phyloP scores from a whole-genome alignment of 2,797 vertebrate species.

The Chromobotia macracanthus region DNA sequence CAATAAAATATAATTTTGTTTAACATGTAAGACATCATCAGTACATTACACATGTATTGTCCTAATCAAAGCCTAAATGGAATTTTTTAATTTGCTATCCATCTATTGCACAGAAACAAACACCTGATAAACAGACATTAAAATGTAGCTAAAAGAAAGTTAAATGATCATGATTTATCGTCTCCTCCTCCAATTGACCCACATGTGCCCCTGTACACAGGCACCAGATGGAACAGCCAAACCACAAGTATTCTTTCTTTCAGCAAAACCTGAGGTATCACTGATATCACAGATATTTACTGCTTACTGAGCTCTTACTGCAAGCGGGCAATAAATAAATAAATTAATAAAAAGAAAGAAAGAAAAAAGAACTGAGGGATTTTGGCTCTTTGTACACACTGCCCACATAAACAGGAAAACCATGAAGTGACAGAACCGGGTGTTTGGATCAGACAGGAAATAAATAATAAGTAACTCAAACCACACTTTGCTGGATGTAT shows the following conservation, averaged over 20 bases:
- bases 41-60: background rate
- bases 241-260: constrained; percentile 63
- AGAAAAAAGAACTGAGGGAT: background rate
- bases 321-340: too few relatives aligned
- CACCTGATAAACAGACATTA: background rate
- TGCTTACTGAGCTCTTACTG: too few relatives aligned
- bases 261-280: constrained; percentile 46
- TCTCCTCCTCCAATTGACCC: constrained; percentile 64
- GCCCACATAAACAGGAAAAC: constrained; percentile 74
- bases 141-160: background rate
- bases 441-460: constrained; percentile 28
- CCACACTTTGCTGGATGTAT: constrained; percentile 17
- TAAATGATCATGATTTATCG: constrained; percentile 7
- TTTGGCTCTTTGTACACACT: constrained; percentile 59
- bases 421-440: constrained; percentile 57
- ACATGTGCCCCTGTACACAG: constrained; percentile 68
- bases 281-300: background rate
- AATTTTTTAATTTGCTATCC: background rate
- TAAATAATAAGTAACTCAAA: constrained; percentile 58
- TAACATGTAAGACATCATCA: background rate
- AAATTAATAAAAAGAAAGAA: background rate
- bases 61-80: background rate
- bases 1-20: background rate
- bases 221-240: constrained; percentile 69
- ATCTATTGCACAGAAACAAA: background rate